Evolutionary conservation across 2,113 vertebrate species (phyloP).

Genomic region (Coptodon rendalli): DNA sequence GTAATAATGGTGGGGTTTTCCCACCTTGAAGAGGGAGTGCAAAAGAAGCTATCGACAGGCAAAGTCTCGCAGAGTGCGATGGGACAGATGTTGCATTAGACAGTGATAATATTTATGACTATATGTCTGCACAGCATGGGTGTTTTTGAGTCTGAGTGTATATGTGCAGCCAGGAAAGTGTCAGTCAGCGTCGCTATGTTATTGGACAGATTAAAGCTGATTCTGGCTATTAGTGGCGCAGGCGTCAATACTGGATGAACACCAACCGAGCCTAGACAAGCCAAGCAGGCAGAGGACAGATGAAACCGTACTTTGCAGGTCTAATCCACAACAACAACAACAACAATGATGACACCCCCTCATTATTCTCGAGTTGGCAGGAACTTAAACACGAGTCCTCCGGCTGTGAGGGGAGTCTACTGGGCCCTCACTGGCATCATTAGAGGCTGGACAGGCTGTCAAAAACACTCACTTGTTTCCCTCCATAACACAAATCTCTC

Average conservation of each 20-base stretch:
- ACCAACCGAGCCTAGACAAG: conserved; percentile 56
- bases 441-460: conserved; percentile 63
- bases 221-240: conserved; percentile 48
- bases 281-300: conserved; percentile 47
- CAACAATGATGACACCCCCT: conserved; percentile 50
- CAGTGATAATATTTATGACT: background rate
- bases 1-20: background rate
- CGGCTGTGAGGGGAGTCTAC: conserved; percentile 39
- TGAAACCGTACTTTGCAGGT: conserved; percentile 12
- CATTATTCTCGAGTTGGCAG: conserved; percentile 55
- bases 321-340: conserved; percentile 57
- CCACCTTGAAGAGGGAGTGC: background rate
- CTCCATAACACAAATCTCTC: conserved; percentile 26
- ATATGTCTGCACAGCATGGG: conserved; percentile 10
- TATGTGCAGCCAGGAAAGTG: conserved; percentile 30
- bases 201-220: conserved; percentile 53
- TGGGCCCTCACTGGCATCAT: conserved; percentile 41
- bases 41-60: background rate
- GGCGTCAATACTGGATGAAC: conserved; percentile 53
- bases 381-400: conserved; percentile 52
- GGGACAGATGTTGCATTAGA: conserved; percentile 23
- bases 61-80: conserved; percentile 3
- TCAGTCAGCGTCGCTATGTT: conserved; percentile 35
- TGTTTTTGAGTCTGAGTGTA: background rate
- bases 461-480: conserved; percentile 55